Base-by-base conservation (phyloP, 2,113 vertebrate genomes). In the Catharus fuscescens region DNA sequence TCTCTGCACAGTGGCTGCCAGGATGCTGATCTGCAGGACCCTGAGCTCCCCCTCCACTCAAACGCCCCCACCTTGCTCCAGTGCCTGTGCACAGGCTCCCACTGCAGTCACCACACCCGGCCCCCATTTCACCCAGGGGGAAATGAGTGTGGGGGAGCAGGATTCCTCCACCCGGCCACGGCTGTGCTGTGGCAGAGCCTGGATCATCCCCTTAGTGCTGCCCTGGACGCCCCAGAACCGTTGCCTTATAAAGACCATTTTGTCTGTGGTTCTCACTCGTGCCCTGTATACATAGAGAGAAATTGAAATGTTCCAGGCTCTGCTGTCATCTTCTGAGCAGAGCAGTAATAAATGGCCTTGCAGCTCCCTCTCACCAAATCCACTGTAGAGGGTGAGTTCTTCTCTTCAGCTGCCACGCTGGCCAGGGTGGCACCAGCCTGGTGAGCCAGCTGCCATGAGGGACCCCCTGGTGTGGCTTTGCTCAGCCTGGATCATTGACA, bases 161-260 rank as follows among this genome's bases (percentile, higher is more conserved):
- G 8, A 60, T 14, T 66, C 38, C 61, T 29, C 38, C 25, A 14
- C 4, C 10, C 0, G 0, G 31, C 26, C 1, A 0, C 0, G 0
- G 29, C 74, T 36, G 64, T 0, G 0, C 42, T 6, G 47, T 3
- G 0, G 31, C 45, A 15, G 17, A 66, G 36, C 74, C 53, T 0
- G 0, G 82, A 56, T 45, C 47, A 11, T 19, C n/a, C 21, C 28
- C 0, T 12, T 1, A 20, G 62, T 3, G 0, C 47, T 76, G 73
- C 69, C 21, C 14, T 0, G 0, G 48, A 21, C 0, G 0, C 56
- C 28, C 7, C 2, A 32, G n/a, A 25, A n/a, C 29, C 0, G 1
- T 70, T 92, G 79, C 95, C 93, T 94, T 94, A 88, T 93, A 95
- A 94, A 95, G 95, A 24, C 10, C 59, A 69, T 59, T 79, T 66